A percentile compares a stretch with the other conserved stretches of the same genome.
phyloP scores from a whole-genome alignment of 2,888 invertebrate species.

The Brachyptera putata region DNA sequence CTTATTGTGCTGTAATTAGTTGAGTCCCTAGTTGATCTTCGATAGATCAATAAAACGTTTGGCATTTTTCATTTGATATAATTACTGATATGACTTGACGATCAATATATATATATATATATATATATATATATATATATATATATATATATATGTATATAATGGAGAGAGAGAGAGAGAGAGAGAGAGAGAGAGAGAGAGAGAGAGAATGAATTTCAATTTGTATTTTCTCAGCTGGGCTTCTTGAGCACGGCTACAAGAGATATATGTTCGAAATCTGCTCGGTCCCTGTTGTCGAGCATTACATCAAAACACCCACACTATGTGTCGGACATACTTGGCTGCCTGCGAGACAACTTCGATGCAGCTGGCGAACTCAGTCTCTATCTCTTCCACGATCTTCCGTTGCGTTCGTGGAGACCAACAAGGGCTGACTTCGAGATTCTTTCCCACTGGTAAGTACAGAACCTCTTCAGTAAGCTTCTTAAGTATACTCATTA shows the following conservation, averaged over 20 bases:
- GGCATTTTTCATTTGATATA: conserved; percentile 20
- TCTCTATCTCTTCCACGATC: conserved; percentile 66
- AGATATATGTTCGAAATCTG: conserved; percentile 69
- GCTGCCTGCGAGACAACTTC: conserved; percentile 55
- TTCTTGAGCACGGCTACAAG: conserved; percentile 64
- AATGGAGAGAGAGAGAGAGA: too few relatives aligned
- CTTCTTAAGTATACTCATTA: too few relatives aligned
- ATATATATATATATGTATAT: too few relatives aligned
- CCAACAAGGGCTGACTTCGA: conserved; percentile 61
- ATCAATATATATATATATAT: conserved; percentile 4
- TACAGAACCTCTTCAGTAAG: too few relatives aligned
- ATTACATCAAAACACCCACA: conserved; percentile 65
- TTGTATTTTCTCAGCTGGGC: conserved; percentile 56
- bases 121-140: too few relatives aligned
- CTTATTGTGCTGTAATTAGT: too few relatives aligned
- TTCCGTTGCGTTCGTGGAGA: conserved; percentile 66
- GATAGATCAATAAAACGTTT: too few relatives aligned
- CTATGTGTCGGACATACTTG: conserved; percentile 62
- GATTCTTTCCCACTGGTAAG: conserved; percentile 60
- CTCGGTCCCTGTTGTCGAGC: conserved; percentile 65
- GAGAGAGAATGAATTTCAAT: too few relatives aligned
- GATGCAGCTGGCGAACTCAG: conserved; percentile 54
- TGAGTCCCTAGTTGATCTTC: too few relatives aligned
- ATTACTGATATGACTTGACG: neutral
- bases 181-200: too few relatives aligned